phyloP scores from a whole-genome alignment of 2,113 vertebrate species.

The Bothrops jararaca region DNA sequence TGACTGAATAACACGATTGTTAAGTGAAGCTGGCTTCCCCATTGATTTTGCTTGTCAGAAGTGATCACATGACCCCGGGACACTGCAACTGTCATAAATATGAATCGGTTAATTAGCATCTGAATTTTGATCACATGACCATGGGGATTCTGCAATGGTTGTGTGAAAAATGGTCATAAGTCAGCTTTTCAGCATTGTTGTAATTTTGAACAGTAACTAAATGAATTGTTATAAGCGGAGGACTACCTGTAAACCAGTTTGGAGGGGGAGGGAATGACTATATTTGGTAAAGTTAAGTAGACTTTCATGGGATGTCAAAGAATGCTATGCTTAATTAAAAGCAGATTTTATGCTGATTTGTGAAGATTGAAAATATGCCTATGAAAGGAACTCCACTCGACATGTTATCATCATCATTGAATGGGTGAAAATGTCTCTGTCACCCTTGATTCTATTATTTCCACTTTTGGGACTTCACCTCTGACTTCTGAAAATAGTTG shows the following conservation, averaged over 20 bases:
- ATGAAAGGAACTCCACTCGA: neutral
- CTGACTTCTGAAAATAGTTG: neutral
- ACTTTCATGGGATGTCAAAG: neutral
- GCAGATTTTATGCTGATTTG: neutral
- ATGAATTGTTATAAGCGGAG: neutral
- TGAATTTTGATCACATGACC: neutral
- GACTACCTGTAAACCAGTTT: neutral
- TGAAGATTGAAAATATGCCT: neutral
- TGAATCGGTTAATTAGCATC: neutral
- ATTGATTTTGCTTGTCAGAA: neutral
- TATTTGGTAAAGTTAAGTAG: neutral
- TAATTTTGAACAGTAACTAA: neutral
- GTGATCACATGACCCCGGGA: neutral
- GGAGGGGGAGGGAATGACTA: neutral
- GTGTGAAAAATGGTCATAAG: neutral
- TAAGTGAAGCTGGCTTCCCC: neutral
- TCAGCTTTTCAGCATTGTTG: neutral
- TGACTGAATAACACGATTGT: neutral
- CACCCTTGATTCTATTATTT: neutral
- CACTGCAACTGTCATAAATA: neutral
- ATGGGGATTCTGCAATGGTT: neutral
- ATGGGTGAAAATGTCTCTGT: neutral
- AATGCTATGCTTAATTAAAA: neutral
- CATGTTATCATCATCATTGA: neutral
- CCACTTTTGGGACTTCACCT: neutral